Evolutionary conservation across 2,113 vertebrate species (phyloP).

Genomic region (Osmerus mordax): DNA sequence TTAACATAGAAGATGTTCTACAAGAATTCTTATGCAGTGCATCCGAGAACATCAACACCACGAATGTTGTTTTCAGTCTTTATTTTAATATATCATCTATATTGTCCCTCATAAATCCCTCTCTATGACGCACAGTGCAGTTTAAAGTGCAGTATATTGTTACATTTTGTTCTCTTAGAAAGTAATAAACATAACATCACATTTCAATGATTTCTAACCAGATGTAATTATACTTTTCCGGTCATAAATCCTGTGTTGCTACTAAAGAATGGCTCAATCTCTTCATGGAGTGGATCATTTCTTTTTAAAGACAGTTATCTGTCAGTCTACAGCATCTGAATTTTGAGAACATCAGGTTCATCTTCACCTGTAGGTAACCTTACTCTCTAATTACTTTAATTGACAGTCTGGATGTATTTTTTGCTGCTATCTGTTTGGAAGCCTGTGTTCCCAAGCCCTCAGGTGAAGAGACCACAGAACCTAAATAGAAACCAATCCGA

Average conservation of each 20-base stretch:
- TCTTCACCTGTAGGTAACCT: slow-evolving; percentile 48
- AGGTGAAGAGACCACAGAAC: slow-evolving; percentile 46
- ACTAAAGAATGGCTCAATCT: too few relatives aligned
- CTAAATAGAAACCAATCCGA: slow-evolving; percentile 53
- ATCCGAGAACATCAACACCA: background rate
- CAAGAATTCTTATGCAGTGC: background rate
- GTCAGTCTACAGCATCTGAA: background rate
- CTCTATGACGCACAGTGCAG: background rate
- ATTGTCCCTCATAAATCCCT: background rate
- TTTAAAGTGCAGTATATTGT: background rate
- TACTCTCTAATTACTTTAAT: slow-evolving; percentile 38
- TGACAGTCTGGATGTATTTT: slow-evolving; percentile 37
- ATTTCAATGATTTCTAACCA: background rate
- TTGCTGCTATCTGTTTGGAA: slow-evolving; percentile 44
- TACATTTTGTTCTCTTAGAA: background rate
- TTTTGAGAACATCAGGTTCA: slow-evolving; percentile 25
- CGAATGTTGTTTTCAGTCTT: too few relatives aligned
- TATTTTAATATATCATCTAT: background rate
- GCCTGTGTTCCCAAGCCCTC: slow-evolving; percentile 39
- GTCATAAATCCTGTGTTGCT: too few relatives aligned
- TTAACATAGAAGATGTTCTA: too few relatives aligned
- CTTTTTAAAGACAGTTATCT: background rate
- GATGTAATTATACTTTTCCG: background rate
- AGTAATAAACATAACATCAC: background rate
- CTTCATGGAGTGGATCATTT: background rate